phyloP scores from a whole-genome alignment of 2,113 vertebrate species.

The Galbula dea region DNA sequence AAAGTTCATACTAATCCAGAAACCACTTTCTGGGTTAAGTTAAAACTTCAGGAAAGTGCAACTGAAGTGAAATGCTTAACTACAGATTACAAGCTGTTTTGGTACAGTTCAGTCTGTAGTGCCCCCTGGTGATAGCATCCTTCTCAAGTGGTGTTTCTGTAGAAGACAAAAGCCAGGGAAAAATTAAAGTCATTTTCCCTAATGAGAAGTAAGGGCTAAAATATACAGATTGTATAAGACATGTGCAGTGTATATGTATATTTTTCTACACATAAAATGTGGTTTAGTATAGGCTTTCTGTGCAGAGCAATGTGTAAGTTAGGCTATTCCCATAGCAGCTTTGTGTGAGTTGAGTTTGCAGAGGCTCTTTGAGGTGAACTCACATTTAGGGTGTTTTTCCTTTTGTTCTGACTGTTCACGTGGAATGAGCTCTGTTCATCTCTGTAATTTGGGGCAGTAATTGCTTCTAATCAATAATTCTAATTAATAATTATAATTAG shows the following conservation, averaged over 20 bases:
- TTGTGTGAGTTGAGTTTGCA: background rate
- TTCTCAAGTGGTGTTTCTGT: background rate
- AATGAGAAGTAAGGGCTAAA: background rate
- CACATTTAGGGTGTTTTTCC: background rate
- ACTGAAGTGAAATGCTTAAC: background rate
- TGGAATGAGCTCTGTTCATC: background rate
- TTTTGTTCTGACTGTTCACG: background rate
- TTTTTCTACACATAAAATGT: too few species aligned
- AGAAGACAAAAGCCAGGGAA: background rate
- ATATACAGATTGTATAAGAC: background rate
- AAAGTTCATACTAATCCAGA: background rate
- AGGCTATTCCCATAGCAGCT: background rate
- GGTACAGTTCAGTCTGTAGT: background rate
- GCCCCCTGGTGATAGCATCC: slow-evolving; percentile 8
- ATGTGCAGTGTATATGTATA: too few species aligned
- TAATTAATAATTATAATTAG: too few species aligned
- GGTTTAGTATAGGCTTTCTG: background rate
- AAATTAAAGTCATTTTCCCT: background rate
- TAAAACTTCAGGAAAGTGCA: background rate
- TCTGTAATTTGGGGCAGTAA: background rate
- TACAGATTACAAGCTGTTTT: background rate
- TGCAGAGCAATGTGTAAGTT: background rate
- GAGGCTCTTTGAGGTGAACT: background rate
- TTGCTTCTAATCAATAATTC: too few species aligned
- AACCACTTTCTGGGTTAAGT: background rate